Base-by-base conservation (phyloP, 2,113 vertebrate genomes). In the Polypterus senegalus region DNA sequence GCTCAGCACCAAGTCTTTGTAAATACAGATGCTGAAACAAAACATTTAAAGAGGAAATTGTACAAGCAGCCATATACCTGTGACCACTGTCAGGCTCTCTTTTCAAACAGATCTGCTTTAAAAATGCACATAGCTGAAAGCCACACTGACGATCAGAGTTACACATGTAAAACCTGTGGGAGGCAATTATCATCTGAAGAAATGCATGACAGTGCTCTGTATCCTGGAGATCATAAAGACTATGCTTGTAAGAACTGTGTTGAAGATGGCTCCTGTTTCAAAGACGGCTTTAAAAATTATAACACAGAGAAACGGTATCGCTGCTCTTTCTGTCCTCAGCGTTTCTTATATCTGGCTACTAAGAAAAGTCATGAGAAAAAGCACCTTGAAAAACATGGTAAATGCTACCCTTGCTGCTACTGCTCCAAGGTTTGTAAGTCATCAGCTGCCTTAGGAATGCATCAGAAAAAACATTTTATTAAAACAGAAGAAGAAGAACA, bases 361-460 rank as follows among this genome's bases (percentile, higher is more conserved):
- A 98, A 97, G 78, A 90, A 79, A 66, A 98, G 94, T 73, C 94
- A 98, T 0, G 94, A 98, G 76, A 91, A 92, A 77, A 93, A 90
- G 67, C 96, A 98, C 44, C 55, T 90, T 46, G 85, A 81, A 47
- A 76, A 88, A 63, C 86, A 81, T 3, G 79, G 80, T 11, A 89
- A 86, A 65, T 89, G 87, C 47, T 87, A 80, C 0, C 80, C 79
- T 63, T 92, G 83, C 71, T 83, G 89, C 64, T 86, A 87, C 67
- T 91, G 89, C 59, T 74, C 85, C 60, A 89, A 92, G 70, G 82
- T 88, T 60, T 90, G 89, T 66, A 93, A 94, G 73, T 88, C 88
- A 9, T 83, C 90, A n/a, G 80, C 84, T 55, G 83, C 88, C 67
- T 76, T 87, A 49, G 82, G 84, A 44, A 86, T 93, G 76, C 86